phyloP scores from a whole-genome alignment of 2,113 vertebrate species.

The Phaethornis superciliosus region DNA sequence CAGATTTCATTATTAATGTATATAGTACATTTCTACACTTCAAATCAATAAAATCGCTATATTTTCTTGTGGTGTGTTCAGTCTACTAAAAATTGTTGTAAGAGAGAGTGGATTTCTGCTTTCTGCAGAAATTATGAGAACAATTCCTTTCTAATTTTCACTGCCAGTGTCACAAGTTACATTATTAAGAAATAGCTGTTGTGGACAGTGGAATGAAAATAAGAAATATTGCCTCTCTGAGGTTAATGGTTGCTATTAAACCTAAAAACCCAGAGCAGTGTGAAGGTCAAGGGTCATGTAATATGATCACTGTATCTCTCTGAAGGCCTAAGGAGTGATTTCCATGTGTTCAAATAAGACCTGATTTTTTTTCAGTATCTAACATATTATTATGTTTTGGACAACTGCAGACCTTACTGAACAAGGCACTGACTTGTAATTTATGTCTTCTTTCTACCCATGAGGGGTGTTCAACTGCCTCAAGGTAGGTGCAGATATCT shows the following conservation, averaged over 20 bases:
- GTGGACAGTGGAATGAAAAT: not conserved
- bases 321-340: not conserved
- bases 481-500: not conserved
- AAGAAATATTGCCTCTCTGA: slow-evolving; percentile 11
- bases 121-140: not conserved
- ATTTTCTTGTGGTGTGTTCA: not conserved
- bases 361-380: not conserved
- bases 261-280: not conserved
- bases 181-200: slow-evolving; percentile 7
- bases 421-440: not conserved
- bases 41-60: not conserved
- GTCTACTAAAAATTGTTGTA: not conserved
- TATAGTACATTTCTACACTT: not conserved
- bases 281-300: not conserved
- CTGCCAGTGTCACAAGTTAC: not conserved
- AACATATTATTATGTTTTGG: not conserved
- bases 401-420: not conserved
- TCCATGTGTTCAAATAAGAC: not conserved
- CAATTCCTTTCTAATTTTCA: slow-evolving; percentile 24
- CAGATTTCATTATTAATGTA: not conserved
- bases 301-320: not conserved
- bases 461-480: not conserved
- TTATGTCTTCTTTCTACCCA: not conserved
- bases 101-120: not conserved
- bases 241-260: slow-evolving; percentile 17